phyloP scores from a whole-genome alignment of 1,140 invertebrate species.

The Cardiocondyla obscurior region DNA sequence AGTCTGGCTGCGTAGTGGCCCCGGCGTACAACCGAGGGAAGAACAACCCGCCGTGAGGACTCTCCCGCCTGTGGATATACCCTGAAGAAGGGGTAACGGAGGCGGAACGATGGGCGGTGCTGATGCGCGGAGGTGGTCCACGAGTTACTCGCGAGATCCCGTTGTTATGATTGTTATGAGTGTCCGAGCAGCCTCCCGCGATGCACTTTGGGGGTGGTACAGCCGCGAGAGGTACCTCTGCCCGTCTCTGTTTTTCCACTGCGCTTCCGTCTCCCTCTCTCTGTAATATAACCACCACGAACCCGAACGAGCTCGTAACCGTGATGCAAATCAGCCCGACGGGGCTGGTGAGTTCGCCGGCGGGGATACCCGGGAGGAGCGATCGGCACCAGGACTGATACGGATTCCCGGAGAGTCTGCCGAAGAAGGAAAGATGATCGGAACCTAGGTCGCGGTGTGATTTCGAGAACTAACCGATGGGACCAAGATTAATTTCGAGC shows the following conservation, averaged over 20 bases:
- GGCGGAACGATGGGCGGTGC: slow-evolving; percentile 79
- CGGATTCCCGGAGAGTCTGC: slow-evolving; percentile 40
- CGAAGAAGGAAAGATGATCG: slow-evolving; percentile 54
- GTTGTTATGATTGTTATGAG: slow-evolving; percentile 84
- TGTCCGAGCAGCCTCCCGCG: slow-evolving; percentile 80
- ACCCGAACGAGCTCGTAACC: slow-evolving; percentile 79
- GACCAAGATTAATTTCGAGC: background rate
- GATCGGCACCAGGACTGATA: slow-evolving; percentile 63
- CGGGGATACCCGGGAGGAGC: slow-evolving; percentile 68
- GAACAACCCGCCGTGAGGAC: slow-evolving; percentile 61
- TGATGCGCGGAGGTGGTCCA: slow-evolving; percentile 83
- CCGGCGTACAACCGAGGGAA: slow-evolving; percentile 68
- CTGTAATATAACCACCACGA: slow-evolving; percentile 79
- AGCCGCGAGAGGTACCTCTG: slow-evolving; percentile 66
- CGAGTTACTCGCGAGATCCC: slow-evolving; percentile 80
- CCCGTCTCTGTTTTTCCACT: slow-evolving; percentile 65
- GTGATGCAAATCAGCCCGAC: slow-evolving; percentile 80
- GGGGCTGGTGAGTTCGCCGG: slow-evolving; percentile 69
- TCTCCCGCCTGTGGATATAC: slow-evolving; percentile 61
- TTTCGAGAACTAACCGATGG: slow-evolving; percentile 56
- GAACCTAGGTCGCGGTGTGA: slow-evolving; percentile 42
- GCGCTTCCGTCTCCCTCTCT: slow-evolving; percentile 54
- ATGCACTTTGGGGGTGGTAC: slow-evolving; percentile 75
- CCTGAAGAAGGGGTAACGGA: slow-evolving; percentile 65
- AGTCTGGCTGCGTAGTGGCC: slow-evolving; percentile 84